Conservation (phyloP, 92 coral and sea anemone genomes). For the Porites evermanni region DNA sequence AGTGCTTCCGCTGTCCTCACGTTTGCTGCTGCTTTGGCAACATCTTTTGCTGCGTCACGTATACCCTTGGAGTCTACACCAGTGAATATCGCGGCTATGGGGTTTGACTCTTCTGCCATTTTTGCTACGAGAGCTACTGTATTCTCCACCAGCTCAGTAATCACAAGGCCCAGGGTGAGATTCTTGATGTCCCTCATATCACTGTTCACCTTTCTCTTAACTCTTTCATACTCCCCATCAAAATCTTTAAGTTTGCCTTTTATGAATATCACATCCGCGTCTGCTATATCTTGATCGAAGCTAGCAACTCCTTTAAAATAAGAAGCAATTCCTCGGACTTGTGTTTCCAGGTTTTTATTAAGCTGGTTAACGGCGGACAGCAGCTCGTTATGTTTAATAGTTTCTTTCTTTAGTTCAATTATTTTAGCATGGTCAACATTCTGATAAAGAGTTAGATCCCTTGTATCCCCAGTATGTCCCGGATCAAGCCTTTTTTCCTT, state of each 20-base stretch:
- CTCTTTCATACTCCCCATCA: not conserved
- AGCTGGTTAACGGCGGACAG: slow-evolving; percentile 5
- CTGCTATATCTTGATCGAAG: slow-evolving; percentile 35
- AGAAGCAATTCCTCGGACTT: slow-evolving; percentile 19
- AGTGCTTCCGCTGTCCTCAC: not conserved
- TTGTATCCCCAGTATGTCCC: no score
- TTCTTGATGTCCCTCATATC: slow-evolving; percentile 16
- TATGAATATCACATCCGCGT: not conserved
- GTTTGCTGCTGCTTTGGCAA: slow-evolving; percentile 8
- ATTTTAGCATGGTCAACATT: no score
- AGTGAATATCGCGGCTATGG: slow-evolving; percentile 32
- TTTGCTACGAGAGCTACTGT: not conserved
- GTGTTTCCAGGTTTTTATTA: slow-evolving; percentile 13
- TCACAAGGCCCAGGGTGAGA: not conserved
- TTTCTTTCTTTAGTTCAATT: no score
- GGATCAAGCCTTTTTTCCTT: no score
- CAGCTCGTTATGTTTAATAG: not conserved
- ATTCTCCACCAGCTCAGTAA: slow-evolving; percentile 28
- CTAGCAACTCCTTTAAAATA: slow-evolving; percentile 19
- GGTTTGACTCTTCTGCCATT: slow-evolving; percentile 38
- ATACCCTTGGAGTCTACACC: slow-evolving; percentile 32
- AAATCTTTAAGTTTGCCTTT: not conserved
- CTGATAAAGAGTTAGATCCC: no score
- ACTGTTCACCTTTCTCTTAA: not conserved
- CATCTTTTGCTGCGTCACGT: slow-evolving; percentile 12